Evolutionary conservation across 2,888 invertebrate genomes (phyloP), one percentile per base, ranked within the genome.

Genomic region (Pseudococcus viburni): DNA sequence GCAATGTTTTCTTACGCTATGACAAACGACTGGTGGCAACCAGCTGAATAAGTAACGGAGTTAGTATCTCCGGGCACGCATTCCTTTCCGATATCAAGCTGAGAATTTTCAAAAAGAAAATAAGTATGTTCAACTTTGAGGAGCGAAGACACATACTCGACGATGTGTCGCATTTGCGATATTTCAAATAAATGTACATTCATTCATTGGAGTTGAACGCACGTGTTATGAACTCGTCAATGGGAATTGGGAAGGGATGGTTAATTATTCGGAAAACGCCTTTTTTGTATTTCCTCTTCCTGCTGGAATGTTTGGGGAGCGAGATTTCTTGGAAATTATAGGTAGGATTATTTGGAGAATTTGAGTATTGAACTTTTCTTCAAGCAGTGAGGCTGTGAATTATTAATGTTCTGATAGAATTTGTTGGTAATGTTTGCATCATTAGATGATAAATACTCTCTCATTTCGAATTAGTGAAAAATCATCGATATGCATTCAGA

Each of bases 11-110:
- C 59, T 19, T 59, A 22, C 64, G 22, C 12, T 64, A 64, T 6
- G 64, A 64, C 64, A 64, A 64, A 64, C 64, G 64, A 64, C 64
- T 64, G 64, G 22, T 22, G 64, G 64, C 22, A 64, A 22, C 22
- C 64, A 64, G 64, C 64, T 64, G 64, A 22, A 64, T 64, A 33
- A 51, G 5, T 17, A 59, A 22, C 64, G 64, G 64, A 19, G 15
- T 64, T 64, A 9, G 22, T 64, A 64, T 19, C 64, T 19, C 22
- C 19, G 22, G 64, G 22, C 64, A 64, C 22, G 64, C 64, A 64
- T 64, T 64, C 64, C 64, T 8, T 22, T 22, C 12, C 64, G 64
- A 22, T 64, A 64, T 64, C 64, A 64, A 64, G 64, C 64, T 64
- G 64, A 22, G 64, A 22, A 64, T 64, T 64, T 64, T 12, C 64